Conservation (phyloP, 2,113 vertebrate species). For the Urocolius indicus region DNA sequence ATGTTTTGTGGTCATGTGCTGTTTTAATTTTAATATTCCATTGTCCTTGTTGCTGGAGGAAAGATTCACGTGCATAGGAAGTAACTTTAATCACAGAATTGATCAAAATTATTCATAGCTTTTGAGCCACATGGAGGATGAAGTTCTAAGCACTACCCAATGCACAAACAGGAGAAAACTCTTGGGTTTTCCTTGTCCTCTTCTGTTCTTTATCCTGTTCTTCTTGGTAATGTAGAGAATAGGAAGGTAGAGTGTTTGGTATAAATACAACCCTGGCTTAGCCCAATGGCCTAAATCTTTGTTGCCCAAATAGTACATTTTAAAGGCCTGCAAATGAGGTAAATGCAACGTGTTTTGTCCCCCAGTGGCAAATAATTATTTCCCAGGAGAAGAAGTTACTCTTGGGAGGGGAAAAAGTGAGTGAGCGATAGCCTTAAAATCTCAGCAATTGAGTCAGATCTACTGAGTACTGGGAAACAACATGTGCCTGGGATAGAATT, state of each 20-base stretch:
- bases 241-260: background rate
- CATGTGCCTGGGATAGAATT: fast-evolving
- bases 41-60: background rate
- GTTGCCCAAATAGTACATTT: background rate
- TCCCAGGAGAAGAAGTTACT: background rate
- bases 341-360: background rate
- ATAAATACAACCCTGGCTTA: background rate
- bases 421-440: background rate
- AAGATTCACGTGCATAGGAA: background rate
- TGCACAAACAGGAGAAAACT: fast-evolving
- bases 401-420: background rate
- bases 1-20: background rate
- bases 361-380: background rate
- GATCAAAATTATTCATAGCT: background rate
- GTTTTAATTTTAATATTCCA: background rate
- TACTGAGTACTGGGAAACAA: background rate
- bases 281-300: background rate
- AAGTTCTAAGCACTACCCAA: background rate
- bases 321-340: background rate
- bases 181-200: background rate
- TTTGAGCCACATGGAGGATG: background rate
- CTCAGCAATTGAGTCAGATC: background rate
- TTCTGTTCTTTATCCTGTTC: background rate
- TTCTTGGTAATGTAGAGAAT: background rate
- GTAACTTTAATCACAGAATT: background rate